Base-by-base conservation (phyloP, 2,888 invertebrate species). In the Synanthedon andrenaeformis region DNA sequence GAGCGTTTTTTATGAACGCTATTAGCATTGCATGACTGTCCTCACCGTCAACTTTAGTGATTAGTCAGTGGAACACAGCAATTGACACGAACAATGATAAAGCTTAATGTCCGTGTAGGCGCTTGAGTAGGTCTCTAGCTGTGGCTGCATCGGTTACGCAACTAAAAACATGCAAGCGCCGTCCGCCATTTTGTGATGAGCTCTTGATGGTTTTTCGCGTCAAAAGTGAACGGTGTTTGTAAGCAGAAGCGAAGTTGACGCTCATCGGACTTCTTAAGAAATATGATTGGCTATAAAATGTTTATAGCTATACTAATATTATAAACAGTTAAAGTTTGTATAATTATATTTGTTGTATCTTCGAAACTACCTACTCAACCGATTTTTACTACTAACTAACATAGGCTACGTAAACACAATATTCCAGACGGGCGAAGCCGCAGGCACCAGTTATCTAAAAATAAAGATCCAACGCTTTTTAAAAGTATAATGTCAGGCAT, bases 111-210 rank as follows among this genome's bases (percentile, higher is more conserved):
- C 62, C 59, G 68, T 66, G 72, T 74, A 69, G 69, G 69, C 74
- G 67, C 67, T 65, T 67, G 62, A 62, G 56, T 61, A 65, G 56
- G 17, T 65, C 65, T 65, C 64, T 62, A 64, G 64, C 65, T 64
- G 54, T 56, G 11, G 49, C 53, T 54, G 53, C 55, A 62, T 35
- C 58, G 64, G 65, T 81, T 80, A 76, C 74, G 74, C 74, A 79
- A 80, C 60, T 62, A 65, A 62, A 63, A 67, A 64, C 68, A 71
- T 51, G 54, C 52, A 56, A 55, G 55, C 56, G 54, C 49, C 49
- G 70, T 72, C 77, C 79, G 82, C 80, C 82, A 81, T 83, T 77
- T 83, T 83, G 76, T 62, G 78, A 80, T 72, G 73, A 76, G 64
- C 67, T 69, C 66, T 70, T 71, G 73, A 70, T 73, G 74, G 72